Evolutionary conservation across 2,888 invertebrate genomes (phyloP).

Genomic region (Plebejus melissa): DNA sequence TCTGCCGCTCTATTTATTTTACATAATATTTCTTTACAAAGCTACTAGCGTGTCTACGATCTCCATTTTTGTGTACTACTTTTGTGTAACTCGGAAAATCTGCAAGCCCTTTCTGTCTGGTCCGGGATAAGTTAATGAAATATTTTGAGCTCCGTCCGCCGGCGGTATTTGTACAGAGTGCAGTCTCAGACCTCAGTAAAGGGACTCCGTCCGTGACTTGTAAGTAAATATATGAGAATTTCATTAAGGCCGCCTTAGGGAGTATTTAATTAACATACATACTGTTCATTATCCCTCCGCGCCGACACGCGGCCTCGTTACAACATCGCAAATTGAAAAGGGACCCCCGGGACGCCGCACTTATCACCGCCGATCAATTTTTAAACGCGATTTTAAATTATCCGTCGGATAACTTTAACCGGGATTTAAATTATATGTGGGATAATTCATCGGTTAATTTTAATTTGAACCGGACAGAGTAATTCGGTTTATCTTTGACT

Average conservation of each 20-base stretch:
- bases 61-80: background rate
- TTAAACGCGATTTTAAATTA: constrained; percentile 7
- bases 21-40: constrained; percentile 6
- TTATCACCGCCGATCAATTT: constrained; percentile 10
- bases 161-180: background rate
- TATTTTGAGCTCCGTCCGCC: background rate
- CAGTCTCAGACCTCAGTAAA: background rate
- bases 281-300: constrained; percentile 57
- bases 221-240: constrained; percentile 52
- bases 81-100: background rate
- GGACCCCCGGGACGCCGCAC: background rate
- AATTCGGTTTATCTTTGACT: constrained; percentile 15
- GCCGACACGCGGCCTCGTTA: constrained; percentile 18
- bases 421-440: background rate
- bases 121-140: background rate
- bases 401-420: background rate
- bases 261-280: constrained; percentile 66
- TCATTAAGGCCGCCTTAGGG: constrained; percentile 57
- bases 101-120: background rate
- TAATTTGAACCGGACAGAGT: constrained; percentile 6
- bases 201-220: constrained; percentile 30
- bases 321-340: constrained; percentile 26
- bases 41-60: background rate
- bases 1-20: constrained; percentile 44
- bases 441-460: constrained; percentile 7